phyloP scores from a whole-genome alignment of 2,797 vertebrate genomes.

The Gambusia yucatana region DNA sequence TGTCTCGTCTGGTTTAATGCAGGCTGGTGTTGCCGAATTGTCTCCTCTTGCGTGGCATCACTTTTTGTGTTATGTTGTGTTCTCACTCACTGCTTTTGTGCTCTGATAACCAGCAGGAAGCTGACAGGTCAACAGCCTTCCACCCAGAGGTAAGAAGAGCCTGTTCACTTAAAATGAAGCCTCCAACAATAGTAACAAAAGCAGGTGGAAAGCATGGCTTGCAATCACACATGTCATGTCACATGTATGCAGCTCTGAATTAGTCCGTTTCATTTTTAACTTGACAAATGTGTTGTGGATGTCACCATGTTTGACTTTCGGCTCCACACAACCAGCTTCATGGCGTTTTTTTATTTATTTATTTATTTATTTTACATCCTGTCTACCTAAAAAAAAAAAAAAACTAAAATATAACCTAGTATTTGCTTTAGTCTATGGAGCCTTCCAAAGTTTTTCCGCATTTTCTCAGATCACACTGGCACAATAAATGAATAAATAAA shows the following conservation, averaged over 20 bases:
- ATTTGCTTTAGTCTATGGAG: not conserved
- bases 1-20: conserved; percentile 14
- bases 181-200: conserved; percentile 41
- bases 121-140: conserved; percentile 66
- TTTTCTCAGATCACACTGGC: not conserved
- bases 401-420: not conserved
- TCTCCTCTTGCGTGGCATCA: not conserved
- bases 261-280: not conserved
- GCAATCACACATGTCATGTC: conserved; percentile 28
- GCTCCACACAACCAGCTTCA: not conserved
- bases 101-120: conserved; percentile 43
- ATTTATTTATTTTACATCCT: not conserved
- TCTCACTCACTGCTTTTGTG: conserved; percentile 18
- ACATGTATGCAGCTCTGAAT: conserved; percentile 23
- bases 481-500: not conserved
- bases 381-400: not conserved
- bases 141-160: conserved; percentile 40
- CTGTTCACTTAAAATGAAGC: conserved; percentile 35
- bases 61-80: conserved; percentile 10
- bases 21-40: conserved; percentile 21
- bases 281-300: not conserved
- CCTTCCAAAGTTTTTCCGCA: not conserved
- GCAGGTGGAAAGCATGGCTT: conserved; percentile 7
- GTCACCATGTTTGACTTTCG: conserved; percentile 1
- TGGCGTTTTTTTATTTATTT: not conserved